Conservation (phyloP, 2,888 invertebrate species). For the Phaonia tiefii region DNA sequence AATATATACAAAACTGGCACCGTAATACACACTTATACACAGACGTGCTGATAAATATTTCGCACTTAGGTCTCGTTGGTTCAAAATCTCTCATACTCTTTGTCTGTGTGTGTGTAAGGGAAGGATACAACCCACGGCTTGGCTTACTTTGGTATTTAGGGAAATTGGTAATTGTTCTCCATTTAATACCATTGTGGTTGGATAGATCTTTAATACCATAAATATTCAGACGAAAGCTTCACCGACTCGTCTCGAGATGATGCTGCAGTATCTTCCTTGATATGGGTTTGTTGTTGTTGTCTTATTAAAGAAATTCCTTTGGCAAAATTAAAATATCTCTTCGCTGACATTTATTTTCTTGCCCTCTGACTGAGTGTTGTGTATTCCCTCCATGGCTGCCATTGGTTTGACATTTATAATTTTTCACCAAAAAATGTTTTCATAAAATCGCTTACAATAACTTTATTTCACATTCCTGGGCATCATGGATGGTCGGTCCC, state of each 20-base stretch:
- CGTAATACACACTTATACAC: background rate
- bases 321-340: slow-evolving; percentile 30
- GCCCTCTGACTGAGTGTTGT: background rate
- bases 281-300: slow-evolving; percentile 6
- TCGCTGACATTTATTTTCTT: background rate
- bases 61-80: too few species aligned
- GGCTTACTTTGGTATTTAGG: slow-evolving; percentile 49
- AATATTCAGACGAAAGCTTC: slow-evolving; percentile 23
- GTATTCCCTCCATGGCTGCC: slow-evolving; percentile 11
- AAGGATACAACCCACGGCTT: slow-evolving; percentile 41
- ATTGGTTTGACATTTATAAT: slow-evolving; percentile 36
- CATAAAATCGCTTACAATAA: background rate
- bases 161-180: slow-evolving; percentile 52
- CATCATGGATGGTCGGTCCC: too few species aligned
- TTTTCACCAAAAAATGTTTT: slow-evolving; percentile 29
- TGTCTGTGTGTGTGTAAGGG: background rate
- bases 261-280: background rate
- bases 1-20: background rate
- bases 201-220: slow-evolving; percentile 48
- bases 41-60: background rate
- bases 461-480: too few species aligned
- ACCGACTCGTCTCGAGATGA: slow-evolving; percentile 13
- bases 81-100: slow-evolving; percentile 4
- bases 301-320: slow-evolving; percentile 32
- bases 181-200: slow-evolving; percentile 50